Evolutionary conservation across 1,140 invertebrate genomes (phyloP), one percentile per base, ranked within the genome.

Genomic region (Uloborus diversus): DNA sequence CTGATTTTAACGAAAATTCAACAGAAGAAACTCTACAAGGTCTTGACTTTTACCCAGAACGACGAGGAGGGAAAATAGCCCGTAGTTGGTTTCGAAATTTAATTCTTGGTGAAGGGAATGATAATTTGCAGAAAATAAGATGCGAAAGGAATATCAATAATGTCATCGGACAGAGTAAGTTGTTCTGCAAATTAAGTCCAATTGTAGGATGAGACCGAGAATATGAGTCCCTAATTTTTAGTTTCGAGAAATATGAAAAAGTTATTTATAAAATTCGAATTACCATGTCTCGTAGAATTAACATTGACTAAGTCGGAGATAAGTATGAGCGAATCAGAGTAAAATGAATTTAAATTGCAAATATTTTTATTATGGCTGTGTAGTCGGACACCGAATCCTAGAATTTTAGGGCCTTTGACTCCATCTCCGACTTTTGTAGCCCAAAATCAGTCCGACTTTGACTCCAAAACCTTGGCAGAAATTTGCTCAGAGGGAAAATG

Each of bases 11-110:
- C 1, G 20, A 2, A 30, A 28, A 61, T 17, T 4, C 56, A 70
- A 35, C 4, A 1, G 1, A 47, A 4, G 33, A 27, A 9, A 47
- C 57, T 17, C 47, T 27, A 30, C 82, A 90, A 93, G 93, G 71
- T 94, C 93, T 85, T 32, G 93, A 95, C 88, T 89, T 96, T 37
- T 97, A 94, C 86, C 95, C 95, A 7, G 93, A 96, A 86, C 90
- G 95, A 83, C 90, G 90, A 84, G 91, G 91, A 13, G 85, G 83
- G 61, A 87, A 88, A 66, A 90, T 87, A 85, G 88, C 89, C 70
- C 88, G 88, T 4, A 89, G 85, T 83, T 88, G 90, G 85, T 86
- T 85, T 27, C 88, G 90, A 56, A 86, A 90, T 47, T 68, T 94
- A 2, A 83, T 91, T 49, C 88, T 90, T 2, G 85, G 88, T 33